These are phyloP conservation scores for Lacerta viridis DNA, from an alignment of 2,797 vertebrate genomes.

Conservation along the genomic window DNA sequence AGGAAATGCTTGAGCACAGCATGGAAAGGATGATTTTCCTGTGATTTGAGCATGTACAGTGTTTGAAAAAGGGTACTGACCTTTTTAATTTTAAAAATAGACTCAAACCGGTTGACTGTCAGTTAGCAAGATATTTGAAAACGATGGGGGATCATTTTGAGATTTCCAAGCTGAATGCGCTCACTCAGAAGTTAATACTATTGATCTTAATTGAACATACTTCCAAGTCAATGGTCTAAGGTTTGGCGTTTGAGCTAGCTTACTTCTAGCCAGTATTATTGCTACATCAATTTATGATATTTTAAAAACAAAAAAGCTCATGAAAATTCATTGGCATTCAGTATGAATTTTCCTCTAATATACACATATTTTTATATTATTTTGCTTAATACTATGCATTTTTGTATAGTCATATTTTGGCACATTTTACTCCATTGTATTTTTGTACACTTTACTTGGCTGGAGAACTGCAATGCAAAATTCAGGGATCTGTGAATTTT, in stretches of 20 bases:
- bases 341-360: too few relatives aligned
- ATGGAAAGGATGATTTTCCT: not conserved
- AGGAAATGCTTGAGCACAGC: not conserved
- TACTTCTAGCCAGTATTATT: too few relatives aligned
- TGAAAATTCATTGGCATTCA: too few relatives aligned
- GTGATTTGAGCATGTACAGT: not conserved
- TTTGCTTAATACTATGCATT: too few relatives aligned
- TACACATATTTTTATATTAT: too few relatives aligned
- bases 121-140: not conserved
- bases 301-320: too few relatives aligned
- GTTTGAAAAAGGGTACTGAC: not conserved
- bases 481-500: too few relatives aligned
- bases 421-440: too few relatives aligned
- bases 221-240: not conserved
- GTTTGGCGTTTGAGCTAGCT: not conserved
- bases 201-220: not conserved
- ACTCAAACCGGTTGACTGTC: not conserved
- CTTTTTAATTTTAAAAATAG: not conserved
- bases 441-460: too few relatives aligned
- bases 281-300: too few relatives aligned
- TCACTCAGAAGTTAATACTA: not conserved
- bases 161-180: not conserved
- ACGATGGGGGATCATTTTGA: not conserved
- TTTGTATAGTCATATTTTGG: too few relatives aligned
- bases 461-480: too few relatives aligned